phyloP scores from a whole-genome alignment of 2,888 invertebrate species.

The Drosophila pseudotalamancana region DNA sequence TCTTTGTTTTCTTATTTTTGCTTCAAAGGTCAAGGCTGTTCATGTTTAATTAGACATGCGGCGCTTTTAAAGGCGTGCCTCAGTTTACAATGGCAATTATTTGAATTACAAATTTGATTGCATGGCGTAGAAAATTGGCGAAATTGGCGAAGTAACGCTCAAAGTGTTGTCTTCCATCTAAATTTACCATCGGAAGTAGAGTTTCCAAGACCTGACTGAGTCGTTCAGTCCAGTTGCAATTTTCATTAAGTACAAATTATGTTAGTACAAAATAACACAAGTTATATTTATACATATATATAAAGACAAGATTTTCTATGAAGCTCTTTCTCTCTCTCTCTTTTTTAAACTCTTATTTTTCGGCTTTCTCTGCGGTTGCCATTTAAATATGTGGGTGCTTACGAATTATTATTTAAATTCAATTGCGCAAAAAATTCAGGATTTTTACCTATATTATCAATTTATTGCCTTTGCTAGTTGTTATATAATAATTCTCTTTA shows the following conservation, averaged over 20 bases:
- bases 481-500: too few species aligned
- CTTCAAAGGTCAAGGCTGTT: constrained; percentile 68
- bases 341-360: too few species aligned
- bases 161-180: not conserved
- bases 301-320: too few species aligned
- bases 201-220: too few species aligned
- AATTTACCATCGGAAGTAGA: too few species aligned
- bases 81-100: constrained; percentile 21
- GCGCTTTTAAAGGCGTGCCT: constrained; percentile 15
- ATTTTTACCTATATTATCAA: too few species aligned
- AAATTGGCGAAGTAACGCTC: not conserved
- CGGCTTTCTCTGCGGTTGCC: too few species aligned
- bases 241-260: not conserved
- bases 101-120: constrained; percentile 43
- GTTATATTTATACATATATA: not conserved
- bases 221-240: not conserved
- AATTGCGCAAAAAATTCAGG: too few species aligned
- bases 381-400: too few species aligned
- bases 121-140: not conserved
- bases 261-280: not conserved
- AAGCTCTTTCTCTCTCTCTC: too few species aligned
- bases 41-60: constrained; percentile 60
- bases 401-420: too few species aligned
- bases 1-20: constrained; percentile 7
- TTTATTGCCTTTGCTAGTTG: too few species aligned